Evolutionary conservation across 2,797 vertebrate genomes (phyloP).

Genomic region (Enteromius anoplus): DNA sequence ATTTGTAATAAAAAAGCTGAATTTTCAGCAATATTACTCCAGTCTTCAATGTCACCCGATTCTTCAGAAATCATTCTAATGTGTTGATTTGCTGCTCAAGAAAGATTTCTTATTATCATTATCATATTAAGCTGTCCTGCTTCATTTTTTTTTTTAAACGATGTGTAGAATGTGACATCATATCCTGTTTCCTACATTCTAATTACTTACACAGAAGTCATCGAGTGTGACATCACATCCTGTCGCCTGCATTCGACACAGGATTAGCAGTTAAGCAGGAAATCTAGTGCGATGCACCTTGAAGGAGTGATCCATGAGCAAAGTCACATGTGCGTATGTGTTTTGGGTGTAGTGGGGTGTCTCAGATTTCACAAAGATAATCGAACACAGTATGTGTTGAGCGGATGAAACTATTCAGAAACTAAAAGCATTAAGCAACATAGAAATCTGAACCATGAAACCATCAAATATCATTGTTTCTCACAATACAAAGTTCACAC

Average conservation of each 20-base stretch:
- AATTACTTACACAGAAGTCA: not conserved
- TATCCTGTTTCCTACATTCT: not conserved
- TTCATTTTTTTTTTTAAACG: too few species aligned
- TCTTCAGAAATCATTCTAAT: not conserved
- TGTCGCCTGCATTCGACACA: not conserved
- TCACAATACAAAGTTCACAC: not conserved
- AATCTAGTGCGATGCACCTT: not conserved
- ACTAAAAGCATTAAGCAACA: not conserved
- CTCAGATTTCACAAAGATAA: slow-evolving; percentile 29
- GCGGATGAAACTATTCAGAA: slow-evolving; percentile 26
- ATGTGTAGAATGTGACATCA: not conserved
- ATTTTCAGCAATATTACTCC: not conserved
- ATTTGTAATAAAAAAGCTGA: not conserved
- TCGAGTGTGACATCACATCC: not conserved
- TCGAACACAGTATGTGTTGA: not conserved
- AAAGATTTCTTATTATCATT: not conserved
- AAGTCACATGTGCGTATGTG: not conserved
- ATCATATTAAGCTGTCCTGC: not conserved
- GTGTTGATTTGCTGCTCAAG: not conserved
- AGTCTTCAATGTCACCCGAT: not conserved
- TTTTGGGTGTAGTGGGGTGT: not conserved
- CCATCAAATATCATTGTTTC: not conserved
- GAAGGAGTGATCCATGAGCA: not conserved
- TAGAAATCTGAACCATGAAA: slow-evolving; percentile 1
- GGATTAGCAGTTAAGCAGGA: not conserved